Evolutionary conservation across 2,113 vertebrate species (phyloP), one percentile per base, ranked within the genome.

Genomic region (Bufo gargarizans): DNA sequence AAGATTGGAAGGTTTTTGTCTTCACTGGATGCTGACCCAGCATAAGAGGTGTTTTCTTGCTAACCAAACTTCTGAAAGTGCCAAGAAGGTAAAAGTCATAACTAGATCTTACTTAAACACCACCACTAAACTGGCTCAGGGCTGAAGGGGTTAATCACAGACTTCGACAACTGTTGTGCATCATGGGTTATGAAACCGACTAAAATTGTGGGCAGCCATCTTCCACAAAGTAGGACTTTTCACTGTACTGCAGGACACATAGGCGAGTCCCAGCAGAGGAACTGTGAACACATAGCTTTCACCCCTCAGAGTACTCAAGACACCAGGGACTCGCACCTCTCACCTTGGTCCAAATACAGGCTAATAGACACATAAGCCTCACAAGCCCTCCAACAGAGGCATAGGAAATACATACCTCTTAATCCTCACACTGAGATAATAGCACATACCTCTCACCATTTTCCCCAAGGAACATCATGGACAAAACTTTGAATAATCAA

Each of bases 401-500:
- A 63, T 77, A 77, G 86, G 79, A 71, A 33, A 80, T 80, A 78
- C 77, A 84, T 88, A 84, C 81, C 81, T 78, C 78, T 65, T 59
- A 77, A 84, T 89, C 72, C 87, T 89, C 87, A 78, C 82, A 89
- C 14, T 84, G 87, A 88, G 78, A 84, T 89, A 89, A 78, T 50
- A 77, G 53, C 72, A 89, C 87, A 84, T 89, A 89, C 87, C 82
- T 84, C 87, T 89, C 81, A 89, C 74, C 72, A 89, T 84, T 82
- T 84, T 84, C 87, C 82, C 87, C 87, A 89, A 84, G 87, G 81
- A 89, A 89, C 82, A 88, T 89, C 72, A 89, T 89, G 87, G 87
- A 89, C 87, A 88, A 88, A 88, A 88, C 86, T 82, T 88, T 82
- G 79, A 83, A 88, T 89, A 89, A 89, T 89, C 87, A 89, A 89